A percentile compares a stretch with the other conserved stretches of the same genome.
phyloP scores from a whole-genome alignment of 2,113 vertebrate species.

The Phrynosoma platyrhinos region DNA sequence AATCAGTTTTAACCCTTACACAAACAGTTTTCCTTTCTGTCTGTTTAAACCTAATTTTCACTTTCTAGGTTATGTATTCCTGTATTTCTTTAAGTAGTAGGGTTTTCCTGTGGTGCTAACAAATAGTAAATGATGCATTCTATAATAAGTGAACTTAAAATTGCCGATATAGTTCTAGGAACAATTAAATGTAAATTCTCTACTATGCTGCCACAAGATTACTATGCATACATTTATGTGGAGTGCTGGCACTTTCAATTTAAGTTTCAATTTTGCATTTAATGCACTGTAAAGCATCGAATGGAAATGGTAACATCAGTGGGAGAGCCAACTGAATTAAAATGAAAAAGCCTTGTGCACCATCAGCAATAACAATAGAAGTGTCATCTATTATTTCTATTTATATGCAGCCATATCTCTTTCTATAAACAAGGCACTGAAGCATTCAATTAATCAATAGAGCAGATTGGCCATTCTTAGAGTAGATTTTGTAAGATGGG shows the following conservation, averaged over 20 bases:
- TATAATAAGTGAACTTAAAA: conserved; percentile 40
- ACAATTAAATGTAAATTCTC: conserved; percentile 37
- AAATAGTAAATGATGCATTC: conserved; percentile 39
- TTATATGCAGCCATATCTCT: conserved; percentile 28
- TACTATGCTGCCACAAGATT: conserved; percentile 35
- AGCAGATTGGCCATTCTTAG: neutral
- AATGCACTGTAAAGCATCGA: conserved; percentile 49
- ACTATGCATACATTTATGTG: conserved; percentile 55
- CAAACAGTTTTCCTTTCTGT: neutral
- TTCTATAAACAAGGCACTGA: neutral
- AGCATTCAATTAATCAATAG: neutral
- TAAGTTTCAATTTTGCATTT: conserved; percentile 57
- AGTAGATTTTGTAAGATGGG: neutral
- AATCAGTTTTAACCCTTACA: neutral
- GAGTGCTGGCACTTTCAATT: conserved; percentile 62
- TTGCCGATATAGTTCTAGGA: conserved; percentile 34
- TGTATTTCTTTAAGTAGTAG: neutral
- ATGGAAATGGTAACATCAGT: conserved; percentile 54
- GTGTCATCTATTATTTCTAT: neutral
- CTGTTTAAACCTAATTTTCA: neutral
- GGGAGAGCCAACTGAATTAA: conserved; percentile 53
- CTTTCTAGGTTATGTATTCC: neutral
- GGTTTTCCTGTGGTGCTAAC: neutral
- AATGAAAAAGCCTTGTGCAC: conserved; percentile 45
- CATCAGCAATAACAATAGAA: conserved; percentile 42